phyloP scores from a whole-genome alignment of 2,113 vertebrate genomes.

The Calidris pygmaea region DNA sequence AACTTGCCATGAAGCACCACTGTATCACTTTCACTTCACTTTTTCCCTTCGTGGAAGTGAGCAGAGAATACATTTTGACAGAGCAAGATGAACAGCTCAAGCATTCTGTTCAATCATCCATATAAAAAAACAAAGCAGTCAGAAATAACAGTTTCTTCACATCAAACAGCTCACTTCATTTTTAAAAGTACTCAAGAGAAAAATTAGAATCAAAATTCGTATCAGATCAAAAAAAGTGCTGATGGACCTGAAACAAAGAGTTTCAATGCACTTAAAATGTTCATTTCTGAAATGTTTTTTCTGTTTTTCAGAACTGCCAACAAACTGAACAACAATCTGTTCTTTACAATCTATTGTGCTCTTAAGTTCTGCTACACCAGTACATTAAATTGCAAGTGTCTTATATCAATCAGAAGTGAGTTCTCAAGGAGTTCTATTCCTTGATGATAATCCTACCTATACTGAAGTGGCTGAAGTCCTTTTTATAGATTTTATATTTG shows the following conservation, averaged over 20 bases:
- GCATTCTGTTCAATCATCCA: background rate
- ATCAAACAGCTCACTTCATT: background rate
- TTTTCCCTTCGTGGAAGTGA: background rate
- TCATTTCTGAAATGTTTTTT: background rate
- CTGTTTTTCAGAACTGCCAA: background rate
- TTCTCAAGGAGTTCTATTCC: background rate
- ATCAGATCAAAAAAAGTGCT: background rate
- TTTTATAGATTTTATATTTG: background rate
- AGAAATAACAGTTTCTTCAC: background rate
- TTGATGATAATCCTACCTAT: background rate
- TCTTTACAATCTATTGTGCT: background rate
- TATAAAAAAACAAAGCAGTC: background rate
- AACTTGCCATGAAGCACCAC: background rate
- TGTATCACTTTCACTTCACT: background rate
- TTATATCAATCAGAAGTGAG: background rate
- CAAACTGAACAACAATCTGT: background rate
- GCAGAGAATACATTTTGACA: background rate
- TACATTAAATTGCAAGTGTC: background rate
- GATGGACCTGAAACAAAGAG: background rate
- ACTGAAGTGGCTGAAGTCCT: background rate
- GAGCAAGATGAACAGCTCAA: background rate
- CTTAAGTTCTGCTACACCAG: background rate
- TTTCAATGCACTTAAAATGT: background rate
- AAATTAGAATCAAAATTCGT: background rate
- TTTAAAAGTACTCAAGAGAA: background rate